Conservation (phyloP, 1,140 invertebrate species). For the Polyergus mexicanus region DNA sequence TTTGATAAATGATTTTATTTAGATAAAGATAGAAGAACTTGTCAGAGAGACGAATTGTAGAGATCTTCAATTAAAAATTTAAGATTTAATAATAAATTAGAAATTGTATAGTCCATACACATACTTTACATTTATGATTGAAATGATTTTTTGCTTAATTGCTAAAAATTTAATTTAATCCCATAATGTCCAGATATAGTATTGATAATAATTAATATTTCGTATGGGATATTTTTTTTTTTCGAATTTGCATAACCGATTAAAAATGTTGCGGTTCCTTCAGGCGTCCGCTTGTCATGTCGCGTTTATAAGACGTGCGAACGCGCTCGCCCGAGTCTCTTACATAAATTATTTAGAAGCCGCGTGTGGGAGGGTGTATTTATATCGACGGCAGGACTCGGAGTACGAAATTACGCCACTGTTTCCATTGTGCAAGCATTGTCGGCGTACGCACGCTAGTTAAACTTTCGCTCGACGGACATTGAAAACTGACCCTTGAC, state of each 20-base stretch:
- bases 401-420: slow-evolving; percentile 75
- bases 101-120: neutral
- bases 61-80: neutral
- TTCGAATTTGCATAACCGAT: slow-evolving; percentile 7
- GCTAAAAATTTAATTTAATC: neutral
- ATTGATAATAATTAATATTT: neutral
- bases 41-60: neutral
- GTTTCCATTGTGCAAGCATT: slow-evolving; percentile 74
- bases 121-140: neutral
- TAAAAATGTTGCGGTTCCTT: slow-evolving; percentile 40
- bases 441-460: slow-evolving; percentile 67
- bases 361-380: slow-evolving; percentile 72
- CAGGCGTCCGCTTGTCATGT: neutral
- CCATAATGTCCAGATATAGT: neutral
- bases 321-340: slow-evolving; percentile 54
- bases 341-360: slow-evolving; percentile 75
- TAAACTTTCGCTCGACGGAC: slow-evolving; percentile 72
- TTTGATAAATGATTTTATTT: neutral
- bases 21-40: neutral
- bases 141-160: neutral
- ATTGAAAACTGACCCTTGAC: slow-evolving; percentile 73
- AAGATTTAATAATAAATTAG: neutral
- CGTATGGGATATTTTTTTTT: slow-evolving; percentile 29
- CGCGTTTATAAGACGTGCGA: slow-evolving; percentile 56
- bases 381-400: slow-evolving; percentile 67